Evolutionary conservation across 2,888 invertebrate genomes (phyloP).

Genomic region (Deladenus siricidicola): DNA sequence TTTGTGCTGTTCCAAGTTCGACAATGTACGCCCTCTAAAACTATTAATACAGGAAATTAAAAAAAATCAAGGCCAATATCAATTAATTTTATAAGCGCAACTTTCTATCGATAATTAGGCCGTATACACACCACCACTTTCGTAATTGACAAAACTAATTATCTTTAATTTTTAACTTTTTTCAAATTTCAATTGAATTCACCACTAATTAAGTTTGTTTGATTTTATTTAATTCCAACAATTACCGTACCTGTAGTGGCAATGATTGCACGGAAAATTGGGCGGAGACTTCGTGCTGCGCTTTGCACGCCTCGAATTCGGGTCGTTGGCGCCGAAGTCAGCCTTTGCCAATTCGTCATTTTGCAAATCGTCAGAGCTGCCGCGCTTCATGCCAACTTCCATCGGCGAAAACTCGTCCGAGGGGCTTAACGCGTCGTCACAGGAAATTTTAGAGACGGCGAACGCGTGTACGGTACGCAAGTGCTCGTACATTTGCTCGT

Average conservation of each 20-base stretch:
- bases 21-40: conserved; percentile 23
- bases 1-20: conserved; percentile 20
- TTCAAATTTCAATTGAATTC: background rate
- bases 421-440: background rate
- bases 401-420: background rate
- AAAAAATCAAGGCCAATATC: too few relatives aligned
- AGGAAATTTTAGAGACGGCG: background rate
- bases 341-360: background rate
- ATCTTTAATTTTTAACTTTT: background rate
- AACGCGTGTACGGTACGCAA: conserved; percentile 6
- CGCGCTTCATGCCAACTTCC: background rate
- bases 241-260: conserved; percentile 16
- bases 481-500: conserved; percentile 17
- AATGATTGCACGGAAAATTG: conserved; percentile 18
- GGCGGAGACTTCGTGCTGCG: background rate
- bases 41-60: too few relatives aligned
- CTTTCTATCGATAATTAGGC: background rate
- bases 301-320: conserved; percentile 2
- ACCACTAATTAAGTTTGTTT: background rate
- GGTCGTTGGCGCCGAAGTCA: conserved; percentile 6
- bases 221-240: too few relatives aligned
- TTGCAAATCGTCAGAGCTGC: background rate
- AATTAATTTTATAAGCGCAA: too few relatives aligned
- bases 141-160: too few relatives aligned
- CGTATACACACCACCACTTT: background rate